phyloP scores from a whole-genome alignment of 2,888 invertebrate genomes.

The Pseudococcus longispinus region DNA sequence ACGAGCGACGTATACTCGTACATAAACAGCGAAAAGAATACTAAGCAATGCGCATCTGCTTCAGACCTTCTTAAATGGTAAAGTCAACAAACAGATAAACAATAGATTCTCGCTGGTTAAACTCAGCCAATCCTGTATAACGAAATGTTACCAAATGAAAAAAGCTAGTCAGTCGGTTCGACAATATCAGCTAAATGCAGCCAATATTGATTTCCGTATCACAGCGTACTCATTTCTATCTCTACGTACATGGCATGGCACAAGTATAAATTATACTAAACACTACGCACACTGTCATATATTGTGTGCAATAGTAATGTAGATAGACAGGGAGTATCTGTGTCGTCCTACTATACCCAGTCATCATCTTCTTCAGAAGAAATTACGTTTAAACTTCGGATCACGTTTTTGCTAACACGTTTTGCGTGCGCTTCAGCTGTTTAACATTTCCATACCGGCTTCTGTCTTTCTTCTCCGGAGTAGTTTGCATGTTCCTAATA shows the following conservation, averaged over 20 bases:
- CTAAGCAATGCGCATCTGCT: constrained; percentile 2
- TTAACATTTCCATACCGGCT: constrained; percentile 20
- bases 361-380: not conserved
- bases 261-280: not conserved
- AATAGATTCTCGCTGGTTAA: not conserved
- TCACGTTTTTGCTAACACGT: constrained; percentile 37
- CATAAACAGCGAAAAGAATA: constrained; percentile 20
- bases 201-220: constrained; percentile 9
- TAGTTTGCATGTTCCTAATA: not conserved
- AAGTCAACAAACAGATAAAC: constrained; percentile 34
- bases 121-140: not conserved
- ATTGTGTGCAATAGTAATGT: too few relatives aligned
- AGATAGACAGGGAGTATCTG: not conserved
- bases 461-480: not conserved
- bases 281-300: not conserved
- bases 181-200: constrained; percentile 14
- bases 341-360: not conserved
- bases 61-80: constrained; percentile 25
- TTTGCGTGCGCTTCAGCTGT: constrained; percentile 26
- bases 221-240: not conserved
- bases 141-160: constrained; percentile 13
- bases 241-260: not conserved
- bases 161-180: not conserved
- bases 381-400: constrained; percentile 2
- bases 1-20: too few relatives aligned